phyloP scores from a whole-genome alignment of 2,888 invertebrate genomes.

The Thereva nobilitata region DNA sequence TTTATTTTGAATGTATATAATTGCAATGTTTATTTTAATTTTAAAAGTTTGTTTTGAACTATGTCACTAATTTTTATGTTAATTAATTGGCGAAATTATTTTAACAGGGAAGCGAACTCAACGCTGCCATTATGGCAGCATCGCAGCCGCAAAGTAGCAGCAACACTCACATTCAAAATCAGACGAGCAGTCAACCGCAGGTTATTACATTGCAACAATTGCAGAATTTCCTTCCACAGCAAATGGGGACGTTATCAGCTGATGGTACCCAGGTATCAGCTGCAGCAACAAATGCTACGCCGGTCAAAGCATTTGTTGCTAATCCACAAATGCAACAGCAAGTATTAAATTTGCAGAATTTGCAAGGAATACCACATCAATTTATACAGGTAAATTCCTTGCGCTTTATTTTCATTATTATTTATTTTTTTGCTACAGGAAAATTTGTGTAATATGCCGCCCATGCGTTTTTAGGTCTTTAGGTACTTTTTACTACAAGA shows the following conservation, averaged over 20 bases:
- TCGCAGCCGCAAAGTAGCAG: slow-evolving; percentile 44
- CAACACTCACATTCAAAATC: slow-evolving; percentile 41
- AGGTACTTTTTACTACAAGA: no score
- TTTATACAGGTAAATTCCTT: slow-evolving; percentile 45
- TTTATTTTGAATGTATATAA: background rate
- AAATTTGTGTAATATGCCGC: background rate
- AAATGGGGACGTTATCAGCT: slow-evolving; percentile 42
- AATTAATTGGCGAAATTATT: background rate
- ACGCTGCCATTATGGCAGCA: slow-evolving; percentile 46
- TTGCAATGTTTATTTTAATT: slow-evolving; percentile 1
- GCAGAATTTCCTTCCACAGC: slow-evolving; percentile 46
- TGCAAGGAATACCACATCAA: slow-evolving; percentile 48
- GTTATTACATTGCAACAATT: slow-evolving; percentile 46
- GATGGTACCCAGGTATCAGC: slow-evolving; percentile 39
- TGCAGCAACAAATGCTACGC: slow-evolving; percentile 43
- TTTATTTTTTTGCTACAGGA: background rate
- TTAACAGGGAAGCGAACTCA: slow-evolving; percentile 44
- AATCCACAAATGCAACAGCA: slow-evolving; percentile 46
- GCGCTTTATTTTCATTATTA: background rate
- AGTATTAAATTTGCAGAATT: slow-evolving; percentile 46
- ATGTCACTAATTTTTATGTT: slow-evolving; percentile 4
- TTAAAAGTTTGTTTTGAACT: slow-evolving; percentile 2
- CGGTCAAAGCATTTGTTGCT: slow-evolving; percentile 46
- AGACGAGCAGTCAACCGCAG: slow-evolving; percentile 41
- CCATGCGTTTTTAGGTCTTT: background rate